Conservation (phyloP, 1,140 invertebrate species). For the Vanessa tameamea region DNA sequence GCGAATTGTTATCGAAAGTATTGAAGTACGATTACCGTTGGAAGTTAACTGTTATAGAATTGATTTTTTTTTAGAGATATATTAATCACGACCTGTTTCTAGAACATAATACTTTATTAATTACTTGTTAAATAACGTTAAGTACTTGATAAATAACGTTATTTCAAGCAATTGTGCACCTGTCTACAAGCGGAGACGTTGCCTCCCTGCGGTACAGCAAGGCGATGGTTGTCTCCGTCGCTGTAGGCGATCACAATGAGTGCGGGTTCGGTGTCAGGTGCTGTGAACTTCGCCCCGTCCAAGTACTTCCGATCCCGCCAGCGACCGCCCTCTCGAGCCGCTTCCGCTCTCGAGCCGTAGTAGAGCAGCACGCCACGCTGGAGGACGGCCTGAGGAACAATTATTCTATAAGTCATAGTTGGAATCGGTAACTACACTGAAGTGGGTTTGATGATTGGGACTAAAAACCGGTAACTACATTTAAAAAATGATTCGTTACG, state of each 20-base stretch:
- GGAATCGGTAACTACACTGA: too few relatives aligned
- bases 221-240: constrained; percentile 82
- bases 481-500: too few relatives aligned
- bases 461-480: too few relatives aligned
- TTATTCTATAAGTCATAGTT: not conserved
- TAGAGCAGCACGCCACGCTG: constrained; percentile 86
- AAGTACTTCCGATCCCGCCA: constrained; percentile 85
- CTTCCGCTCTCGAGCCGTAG: constrained; percentile 84
- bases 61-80: too few relatives aligned
- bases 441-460: too few relatives aligned
- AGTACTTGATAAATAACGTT: too few relatives aligned
- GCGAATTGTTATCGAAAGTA: too few relatives aligned
- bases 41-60: too few relatives aligned
- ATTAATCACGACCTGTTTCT: not conserved
- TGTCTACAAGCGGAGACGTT: constrained; percentile 49
- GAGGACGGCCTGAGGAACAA: constrained; percentile 79
- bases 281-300: constrained; percentile 82
- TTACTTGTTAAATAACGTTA: too few relatives aligned
- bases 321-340: constrained; percentile 74
- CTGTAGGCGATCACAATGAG: constrained; percentile 82
- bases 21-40: too few relatives aligned
- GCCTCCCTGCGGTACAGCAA: constrained; percentile 72
- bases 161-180: constrained; percentile 35
- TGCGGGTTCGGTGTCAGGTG: constrained; percentile 74
- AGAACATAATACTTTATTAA: not conserved